Percentiles rank a stretch among this genome's conserved stretches.
Conservation (phyloP, 2,797 vertebrate species). For the Xenentodon cancila region DNA sequence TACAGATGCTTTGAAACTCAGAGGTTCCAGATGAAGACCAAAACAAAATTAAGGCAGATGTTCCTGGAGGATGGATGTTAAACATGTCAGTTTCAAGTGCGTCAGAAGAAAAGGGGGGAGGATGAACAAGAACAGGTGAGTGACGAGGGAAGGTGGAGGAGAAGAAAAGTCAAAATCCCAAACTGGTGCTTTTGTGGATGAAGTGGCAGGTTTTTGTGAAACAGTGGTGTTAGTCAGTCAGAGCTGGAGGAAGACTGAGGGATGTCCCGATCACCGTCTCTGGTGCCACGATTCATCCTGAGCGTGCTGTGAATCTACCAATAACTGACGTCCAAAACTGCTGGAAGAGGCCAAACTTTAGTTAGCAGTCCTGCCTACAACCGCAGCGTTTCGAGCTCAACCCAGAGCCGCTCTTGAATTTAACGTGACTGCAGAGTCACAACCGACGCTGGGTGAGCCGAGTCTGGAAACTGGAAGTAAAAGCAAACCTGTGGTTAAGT, state of each 20-base stretch:
- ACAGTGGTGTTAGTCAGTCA: conserved; percentile 43
- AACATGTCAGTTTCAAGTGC: neutral
- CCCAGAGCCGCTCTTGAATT: no score
- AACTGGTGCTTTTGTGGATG: neutral
- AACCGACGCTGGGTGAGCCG: no score
- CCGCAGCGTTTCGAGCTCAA: no score
- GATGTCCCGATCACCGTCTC: conserved; percentile 30
- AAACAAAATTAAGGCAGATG: neutral
- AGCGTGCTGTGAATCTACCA: no score
- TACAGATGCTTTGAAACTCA: no score
- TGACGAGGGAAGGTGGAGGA: conserved; percentile 7
- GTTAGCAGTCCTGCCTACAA: no score
- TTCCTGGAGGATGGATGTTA: conserved; percentile 14
- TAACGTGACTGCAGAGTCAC: no score
- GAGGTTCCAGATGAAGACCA: no score
- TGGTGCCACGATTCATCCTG: neutral
- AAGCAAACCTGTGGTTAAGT: no score
- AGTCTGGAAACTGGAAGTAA: no score
- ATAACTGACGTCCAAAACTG: no score
- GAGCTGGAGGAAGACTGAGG: conserved; percentile 18
- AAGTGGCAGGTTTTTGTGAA: conserved; percentile 11
- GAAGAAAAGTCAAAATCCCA: neutral
- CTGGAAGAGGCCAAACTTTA: no score
- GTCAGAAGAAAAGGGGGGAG: neutral
- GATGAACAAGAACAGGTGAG: neutral